These are phyloP conservation scores for Drosophila repleta DNA, from an alignment of 1,140 invertebrate genomes.

Conservation along the genomic window DNA sequence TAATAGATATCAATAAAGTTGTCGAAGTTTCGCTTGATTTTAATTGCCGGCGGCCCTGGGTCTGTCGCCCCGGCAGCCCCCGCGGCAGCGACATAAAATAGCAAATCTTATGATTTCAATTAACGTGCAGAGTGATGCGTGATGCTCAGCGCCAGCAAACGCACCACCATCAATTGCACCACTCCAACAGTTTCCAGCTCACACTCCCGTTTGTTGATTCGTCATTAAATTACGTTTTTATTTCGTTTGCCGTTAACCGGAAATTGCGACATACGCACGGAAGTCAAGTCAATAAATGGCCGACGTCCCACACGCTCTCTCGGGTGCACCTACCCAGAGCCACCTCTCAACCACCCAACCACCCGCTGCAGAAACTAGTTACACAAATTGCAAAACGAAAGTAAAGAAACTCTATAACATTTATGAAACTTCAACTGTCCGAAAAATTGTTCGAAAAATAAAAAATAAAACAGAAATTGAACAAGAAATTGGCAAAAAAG, in stretches of 20 bases:
- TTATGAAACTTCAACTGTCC: slow-evolving; percentile 74
- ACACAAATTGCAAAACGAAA: slow-evolving; percentile 64
- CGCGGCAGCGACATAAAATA: slow-evolving; percentile 52
- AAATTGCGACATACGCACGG: slow-evolving; percentile 82
- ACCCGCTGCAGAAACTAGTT: slow-evolving; percentile 62
- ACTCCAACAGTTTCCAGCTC: not conserved
- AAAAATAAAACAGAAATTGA: slow-evolving; percentile 51
- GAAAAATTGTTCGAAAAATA: slow-evolving; percentile 27
- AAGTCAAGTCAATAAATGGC: slow-evolving; percentile 79
- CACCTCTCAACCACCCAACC: slow-evolving; percentile 1
- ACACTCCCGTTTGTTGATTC: slow-evolving; percentile 33
- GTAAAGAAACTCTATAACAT: slow-evolving; percentile 64
- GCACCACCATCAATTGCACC: slow-evolving; percentile 1
- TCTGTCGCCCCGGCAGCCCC: not conserved
- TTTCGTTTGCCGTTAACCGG: slow-evolving; percentile 79
- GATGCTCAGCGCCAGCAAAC: slow-evolving; percentile 7
- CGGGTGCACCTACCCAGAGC: not conserved
- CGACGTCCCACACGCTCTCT: slow-evolving; percentile 25
- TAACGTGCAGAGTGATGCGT: slow-evolving; percentile 38
- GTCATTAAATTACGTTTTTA: slow-evolving; percentile 80
- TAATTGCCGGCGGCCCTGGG: slow-evolving; percentile 46
- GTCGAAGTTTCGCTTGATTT: slow-evolving; percentile 45
- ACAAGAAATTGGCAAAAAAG: slow-evolving; percentile 52
- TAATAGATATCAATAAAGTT: slow-evolving; percentile 81
- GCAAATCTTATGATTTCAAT: slow-evolving; percentile 76